phyloP scores from a whole-genome alignment of 2,797 vertebrate genomes.

The Mionectes olivaceus region DNA sequence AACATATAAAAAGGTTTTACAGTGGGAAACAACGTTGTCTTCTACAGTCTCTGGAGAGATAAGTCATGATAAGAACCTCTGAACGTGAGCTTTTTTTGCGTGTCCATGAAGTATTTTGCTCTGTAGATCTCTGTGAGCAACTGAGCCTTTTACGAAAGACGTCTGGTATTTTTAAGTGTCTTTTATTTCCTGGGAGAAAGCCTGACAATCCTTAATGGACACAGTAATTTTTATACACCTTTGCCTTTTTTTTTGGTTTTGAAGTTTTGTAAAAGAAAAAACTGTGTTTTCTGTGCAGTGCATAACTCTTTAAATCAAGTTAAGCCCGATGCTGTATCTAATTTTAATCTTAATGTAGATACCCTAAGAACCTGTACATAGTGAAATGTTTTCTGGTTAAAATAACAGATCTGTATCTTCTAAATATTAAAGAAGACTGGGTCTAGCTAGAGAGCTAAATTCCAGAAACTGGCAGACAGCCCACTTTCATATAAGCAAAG shows the following conservation, averaged over 20 bases:
- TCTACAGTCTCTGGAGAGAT: background rate
- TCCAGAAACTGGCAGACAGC: constrained; percentile 61
- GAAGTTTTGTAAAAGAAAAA: background rate
- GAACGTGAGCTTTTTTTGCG: background rate
- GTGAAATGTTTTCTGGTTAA: constrained; percentile 60
- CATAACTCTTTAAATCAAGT: constrained; percentile 23
- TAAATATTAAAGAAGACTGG: constrained; percentile 57
- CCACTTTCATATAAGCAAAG: constrained; percentile 64
- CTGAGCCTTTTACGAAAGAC: background rate
- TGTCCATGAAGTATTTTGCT: background rate
- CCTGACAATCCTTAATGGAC: background rate
- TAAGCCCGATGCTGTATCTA: background rate
- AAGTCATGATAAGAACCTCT: background rate
- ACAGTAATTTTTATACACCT: background rate
- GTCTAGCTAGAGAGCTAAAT: constrained; percentile 55
- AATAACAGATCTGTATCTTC: constrained; percentile 59
- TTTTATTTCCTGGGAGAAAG: background rate
- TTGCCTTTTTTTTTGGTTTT: background rate
- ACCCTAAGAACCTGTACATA: constrained; percentile 2
- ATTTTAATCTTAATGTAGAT: background rate
- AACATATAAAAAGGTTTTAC: background rate
- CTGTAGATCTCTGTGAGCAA: background rate
- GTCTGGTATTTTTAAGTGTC: background rate
- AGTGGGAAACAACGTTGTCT: background rate
- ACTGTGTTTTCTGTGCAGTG: background rate